phyloP scores from a whole-genome alignment of 2,888 invertebrate genomes.

The Pelosia muscerda region DNA sequence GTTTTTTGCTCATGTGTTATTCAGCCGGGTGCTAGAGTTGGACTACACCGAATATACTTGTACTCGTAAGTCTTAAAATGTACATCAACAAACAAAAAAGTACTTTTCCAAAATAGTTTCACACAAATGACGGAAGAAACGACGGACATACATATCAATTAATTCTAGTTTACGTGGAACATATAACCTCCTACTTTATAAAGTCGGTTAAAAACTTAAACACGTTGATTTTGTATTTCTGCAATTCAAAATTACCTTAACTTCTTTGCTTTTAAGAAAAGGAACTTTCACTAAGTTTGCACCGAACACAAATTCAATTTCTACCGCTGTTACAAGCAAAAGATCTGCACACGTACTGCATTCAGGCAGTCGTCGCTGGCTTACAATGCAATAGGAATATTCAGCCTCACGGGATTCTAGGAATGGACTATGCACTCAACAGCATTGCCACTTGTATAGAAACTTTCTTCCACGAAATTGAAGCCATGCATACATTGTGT shows the following conservation, averaged over 20 bases:
- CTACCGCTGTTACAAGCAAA: background rate
- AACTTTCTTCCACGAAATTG: constrained; percentile 27
- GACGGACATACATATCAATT: too few species aligned
- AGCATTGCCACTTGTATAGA: constrained; percentile 24
- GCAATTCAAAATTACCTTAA: background rate
- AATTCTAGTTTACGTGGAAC: too few species aligned
- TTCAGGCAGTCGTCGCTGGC: constrained; percentile 15
- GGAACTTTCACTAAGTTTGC: background rate
- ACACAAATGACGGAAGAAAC: too few species aligned
- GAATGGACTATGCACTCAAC: constrained; percentile 30
- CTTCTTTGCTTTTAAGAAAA: background rate
- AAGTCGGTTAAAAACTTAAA: background rate
- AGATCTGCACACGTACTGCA: constrained; percentile 1
- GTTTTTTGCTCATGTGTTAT: too few species aligned
- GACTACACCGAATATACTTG: too few species aligned
- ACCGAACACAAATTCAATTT: background rate
- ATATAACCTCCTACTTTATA: too few species aligned
- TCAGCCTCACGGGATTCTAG: constrained; percentile 32
- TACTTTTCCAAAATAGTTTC: too few species aligned
- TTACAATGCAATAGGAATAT: constrained; percentile 2
- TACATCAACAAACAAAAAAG: too few species aligned
- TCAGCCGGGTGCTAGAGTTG: too few species aligned
- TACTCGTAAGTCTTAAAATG: too few species aligned
- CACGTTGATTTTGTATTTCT: too few species aligned
- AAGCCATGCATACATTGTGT: too few species aligned